A percentile compares a stretch with the other conserved stretches of the same genome.
Conservation (phyloP, 2,888 invertebrate species). For the Aspidapion aeneum region DNA sequence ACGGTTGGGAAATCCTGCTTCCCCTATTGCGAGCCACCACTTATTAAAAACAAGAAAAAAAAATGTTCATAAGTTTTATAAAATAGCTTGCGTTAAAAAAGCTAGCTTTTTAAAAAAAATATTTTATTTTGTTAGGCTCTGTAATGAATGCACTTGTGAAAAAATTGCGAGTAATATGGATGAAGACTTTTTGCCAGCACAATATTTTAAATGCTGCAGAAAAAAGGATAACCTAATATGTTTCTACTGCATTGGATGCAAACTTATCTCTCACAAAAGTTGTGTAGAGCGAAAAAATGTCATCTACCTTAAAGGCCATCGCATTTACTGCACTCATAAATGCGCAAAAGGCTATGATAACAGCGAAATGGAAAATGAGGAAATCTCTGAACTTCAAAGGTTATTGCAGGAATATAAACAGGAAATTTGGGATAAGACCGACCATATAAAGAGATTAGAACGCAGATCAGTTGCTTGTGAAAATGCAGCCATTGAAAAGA, state of each 20-base stretch:
- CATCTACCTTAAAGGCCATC: neutral
- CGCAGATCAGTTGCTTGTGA: neutral
- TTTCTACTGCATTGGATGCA: neutral
- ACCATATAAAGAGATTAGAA: neutral
- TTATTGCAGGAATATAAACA: neutral
- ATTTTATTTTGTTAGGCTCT: too few species aligned
- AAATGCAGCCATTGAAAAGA: neutral
- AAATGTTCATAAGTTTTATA: too few species aligned
- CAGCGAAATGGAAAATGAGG: neutral
- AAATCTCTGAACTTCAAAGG: neutral
- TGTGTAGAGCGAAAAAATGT: neutral
- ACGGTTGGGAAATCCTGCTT: too few species aligned
- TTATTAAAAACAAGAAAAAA: too few species aligned
- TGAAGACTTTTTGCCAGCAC: neutral
- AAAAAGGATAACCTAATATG: neutral
- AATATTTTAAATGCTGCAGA: neutral
- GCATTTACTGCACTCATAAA: neutral
- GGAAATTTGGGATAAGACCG: neutral
- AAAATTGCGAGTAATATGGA: neutral
- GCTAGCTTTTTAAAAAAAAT: too few species aligned
- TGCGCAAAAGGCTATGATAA: neutral
- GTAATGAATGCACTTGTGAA: too few species aligned
- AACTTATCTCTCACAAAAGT: neutral
- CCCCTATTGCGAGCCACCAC: too few species aligned
- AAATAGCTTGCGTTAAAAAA: too few species aligned